Percentiles rank a stretch among this genome's conserved stretches.
Conservation (phyloP, 23 tunicate genomes). For the Trididemnum clinides region DNA sequence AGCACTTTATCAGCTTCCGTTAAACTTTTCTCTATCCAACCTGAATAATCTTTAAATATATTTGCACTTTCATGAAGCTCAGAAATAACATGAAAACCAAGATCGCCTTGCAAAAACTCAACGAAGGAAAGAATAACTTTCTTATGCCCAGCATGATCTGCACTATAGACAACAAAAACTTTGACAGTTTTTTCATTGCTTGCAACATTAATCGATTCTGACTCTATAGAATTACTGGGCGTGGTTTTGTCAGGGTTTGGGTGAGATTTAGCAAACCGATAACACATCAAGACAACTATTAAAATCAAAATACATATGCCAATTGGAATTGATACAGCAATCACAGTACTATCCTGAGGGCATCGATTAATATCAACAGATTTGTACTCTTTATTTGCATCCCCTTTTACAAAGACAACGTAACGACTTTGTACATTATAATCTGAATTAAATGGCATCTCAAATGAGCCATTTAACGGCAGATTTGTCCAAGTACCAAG, state of each 20-base stretch:
- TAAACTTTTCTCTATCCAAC: slow-evolving; percentile 49
- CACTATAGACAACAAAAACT: slow-evolving; percentile 48
- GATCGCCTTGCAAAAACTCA: slow-evolving; percentile 43
- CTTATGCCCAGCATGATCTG: slow-evolving; percentile 51
- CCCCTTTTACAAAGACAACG: background rate
- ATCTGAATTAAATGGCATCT: background rate
- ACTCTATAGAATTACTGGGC: background rate
- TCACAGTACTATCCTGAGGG: background rate
- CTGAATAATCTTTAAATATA: background rate
- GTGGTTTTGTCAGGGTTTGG: no score
- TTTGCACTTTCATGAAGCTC: slow-evolving; percentile 25
- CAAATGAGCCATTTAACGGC: background rate
- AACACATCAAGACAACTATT: background rate
- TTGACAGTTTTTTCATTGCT: background rate
- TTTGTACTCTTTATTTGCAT: background rate
- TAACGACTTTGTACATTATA: background rate
- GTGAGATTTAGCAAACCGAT: background rate
- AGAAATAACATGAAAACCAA: slow-evolving; percentile 54
- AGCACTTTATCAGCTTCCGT: slow-evolving; percentile 53
- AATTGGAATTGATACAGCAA: background rate
- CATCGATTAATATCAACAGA: background rate
- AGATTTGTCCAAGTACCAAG: background rate
- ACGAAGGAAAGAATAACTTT: slow-evolving; percentile 49
- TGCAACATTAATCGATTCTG: background rate
- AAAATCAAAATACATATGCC: background rate